Conservation (phyloP, 2,113 vertebrate genomes). For the Dolichallabes microphthalmus region DNA sequence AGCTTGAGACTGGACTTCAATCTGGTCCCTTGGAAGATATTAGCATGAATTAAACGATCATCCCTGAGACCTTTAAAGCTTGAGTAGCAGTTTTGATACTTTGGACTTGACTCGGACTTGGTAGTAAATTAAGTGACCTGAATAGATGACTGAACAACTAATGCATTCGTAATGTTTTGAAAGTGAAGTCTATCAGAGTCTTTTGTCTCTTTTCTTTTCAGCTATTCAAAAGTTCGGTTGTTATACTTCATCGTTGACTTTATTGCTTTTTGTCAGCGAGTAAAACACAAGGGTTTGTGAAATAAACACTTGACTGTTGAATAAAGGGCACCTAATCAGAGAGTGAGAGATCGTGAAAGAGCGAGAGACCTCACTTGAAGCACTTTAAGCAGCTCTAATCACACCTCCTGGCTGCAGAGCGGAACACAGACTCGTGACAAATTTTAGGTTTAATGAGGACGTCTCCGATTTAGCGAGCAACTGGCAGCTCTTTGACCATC, state of each 20-base stretch:
- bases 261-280: background rate
- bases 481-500: background rate
- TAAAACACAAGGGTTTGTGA: background rate
- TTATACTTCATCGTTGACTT: background rate
- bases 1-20: background rate
- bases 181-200: background rate
- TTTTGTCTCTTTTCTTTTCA: background rate
- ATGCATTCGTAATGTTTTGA: background rate
- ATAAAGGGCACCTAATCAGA: background rate
- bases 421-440: conserved; percentile 9
- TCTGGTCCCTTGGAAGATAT: background rate
- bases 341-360: background rate
- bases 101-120: background rate
- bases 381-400: conserved; percentile 32
- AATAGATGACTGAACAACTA: background rate
- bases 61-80: background rate
- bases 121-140: background rate
- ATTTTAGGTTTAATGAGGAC: conserved; percentile 15
- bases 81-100: background rate
- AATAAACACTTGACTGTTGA: background rate
- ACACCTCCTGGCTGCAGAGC: conserved; percentile 34
- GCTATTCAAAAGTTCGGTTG: background rate
- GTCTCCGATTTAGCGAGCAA: background rate
- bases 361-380: background rate
- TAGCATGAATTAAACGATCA: background rate